These are phyloP conservation scores for Dynastes hyllus DNA, from an alignment of 2,888 invertebrate species.

Conservation along the genomic window DNA sequence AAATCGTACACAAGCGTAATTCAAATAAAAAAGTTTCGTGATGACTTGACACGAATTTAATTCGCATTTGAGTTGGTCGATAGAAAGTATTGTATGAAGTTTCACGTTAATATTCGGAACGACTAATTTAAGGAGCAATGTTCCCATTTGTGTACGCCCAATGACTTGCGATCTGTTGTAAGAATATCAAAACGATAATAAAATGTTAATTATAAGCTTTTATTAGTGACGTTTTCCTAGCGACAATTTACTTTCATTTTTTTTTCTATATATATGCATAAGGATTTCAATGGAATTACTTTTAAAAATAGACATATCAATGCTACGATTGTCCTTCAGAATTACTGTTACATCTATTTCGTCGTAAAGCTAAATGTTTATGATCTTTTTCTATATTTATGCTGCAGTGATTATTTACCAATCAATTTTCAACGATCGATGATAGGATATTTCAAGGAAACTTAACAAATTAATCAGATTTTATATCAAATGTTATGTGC, in stretches of 20 bases:
- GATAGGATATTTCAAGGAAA: no score
- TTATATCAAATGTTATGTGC: no score
- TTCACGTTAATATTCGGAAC: conserved; percentile 1
- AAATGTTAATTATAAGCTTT: neutral
- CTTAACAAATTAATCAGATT: no score
- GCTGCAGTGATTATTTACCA: no score
- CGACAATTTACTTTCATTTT: conserved; percentile 2
- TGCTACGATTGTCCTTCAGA: neutral
- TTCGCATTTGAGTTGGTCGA: neutral
- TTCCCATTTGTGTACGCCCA: conserved; percentile 3
- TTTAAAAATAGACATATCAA: neutral
- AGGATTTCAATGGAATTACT: neutral
- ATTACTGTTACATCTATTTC: no score
- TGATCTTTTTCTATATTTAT: no score
- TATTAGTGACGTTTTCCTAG: neutral
- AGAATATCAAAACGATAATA: neutral
- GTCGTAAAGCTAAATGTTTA: no score
- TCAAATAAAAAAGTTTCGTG: neutral
- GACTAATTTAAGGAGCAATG: conserved; percentile 11
- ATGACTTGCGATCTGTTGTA: neutral
- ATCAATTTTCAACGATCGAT: no score
- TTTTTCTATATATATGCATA: neutral
- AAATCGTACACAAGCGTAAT: neutral
- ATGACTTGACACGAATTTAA: conserved; percentile 2
- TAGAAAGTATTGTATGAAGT: conserved; percentile 21